phyloP scores from a whole-genome alignment of 1,140 invertebrate species.

The Sycophila sp. region DNA sequence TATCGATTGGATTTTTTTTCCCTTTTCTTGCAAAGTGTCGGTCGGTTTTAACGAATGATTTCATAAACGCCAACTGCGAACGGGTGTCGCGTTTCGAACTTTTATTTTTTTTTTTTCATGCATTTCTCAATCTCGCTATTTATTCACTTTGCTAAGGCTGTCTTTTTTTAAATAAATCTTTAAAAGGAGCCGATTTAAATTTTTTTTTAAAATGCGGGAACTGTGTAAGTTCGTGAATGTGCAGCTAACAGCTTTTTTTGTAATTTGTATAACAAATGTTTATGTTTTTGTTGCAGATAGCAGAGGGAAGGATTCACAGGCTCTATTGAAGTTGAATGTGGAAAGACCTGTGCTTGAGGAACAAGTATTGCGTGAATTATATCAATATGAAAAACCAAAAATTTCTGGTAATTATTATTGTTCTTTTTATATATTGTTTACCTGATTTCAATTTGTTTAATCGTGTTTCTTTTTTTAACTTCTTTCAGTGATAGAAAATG shows the following conservation, averaged over 20 bases:
- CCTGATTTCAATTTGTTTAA: not conserved
- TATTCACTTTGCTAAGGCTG: too few relatives aligned
- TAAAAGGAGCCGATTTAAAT: too few relatives aligned
- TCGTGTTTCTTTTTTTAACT: not conserved
- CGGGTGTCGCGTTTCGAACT: too few relatives aligned
- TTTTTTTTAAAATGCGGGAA: slow-evolving; percentile 22
- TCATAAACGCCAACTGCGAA: too few relatives aligned
- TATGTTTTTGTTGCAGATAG: slow-evolving; percentile 22
- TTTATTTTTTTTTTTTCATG: not conserved
- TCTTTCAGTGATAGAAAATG: slow-evolving; percentile 34
- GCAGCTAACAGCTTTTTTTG: not conserved
- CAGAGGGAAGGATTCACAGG: slow-evolving; percentile 41
- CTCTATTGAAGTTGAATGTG: slow-evolving; percentile 50
- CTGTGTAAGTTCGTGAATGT: not conserved
- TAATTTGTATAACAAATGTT: not conserved
- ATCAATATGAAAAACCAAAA: slow-evolving; percentile 70
- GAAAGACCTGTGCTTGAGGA: slow-evolving; percentile 69
- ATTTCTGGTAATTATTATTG: slow-evolving; percentile 66
- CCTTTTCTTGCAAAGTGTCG: too few relatives aligned
- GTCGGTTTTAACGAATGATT: too few relatives aligned
- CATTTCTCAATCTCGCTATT: not conserved
- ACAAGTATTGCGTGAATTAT: slow-evolving; percentile 70
- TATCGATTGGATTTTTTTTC: not conserved
- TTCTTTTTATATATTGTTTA: not conserved
- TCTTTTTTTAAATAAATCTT: too few relatives aligned